Base-by-base conservation (phyloP, 2,797 vertebrate species). In the Chaenodraco wilsoni region DNA sequence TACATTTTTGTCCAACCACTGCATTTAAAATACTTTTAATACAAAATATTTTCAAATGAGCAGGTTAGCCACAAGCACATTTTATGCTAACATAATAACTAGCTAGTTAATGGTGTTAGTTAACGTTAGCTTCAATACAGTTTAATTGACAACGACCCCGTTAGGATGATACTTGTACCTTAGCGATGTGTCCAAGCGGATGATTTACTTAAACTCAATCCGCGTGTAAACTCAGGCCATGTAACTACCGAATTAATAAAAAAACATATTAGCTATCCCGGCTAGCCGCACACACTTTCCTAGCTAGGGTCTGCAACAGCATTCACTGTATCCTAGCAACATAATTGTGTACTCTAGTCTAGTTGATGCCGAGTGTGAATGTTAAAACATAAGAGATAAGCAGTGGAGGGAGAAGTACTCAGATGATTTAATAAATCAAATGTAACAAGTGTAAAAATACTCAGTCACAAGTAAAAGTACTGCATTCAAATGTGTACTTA, bases 291-390 rank as follows among this genome's bases (percentile, higher is more conserved):
- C 43, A 27, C 72, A 71, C 43, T 41, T 69, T 3, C 2, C 43
- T 63, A n/a, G 21, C 50, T 45, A 3, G 52, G 15, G 23, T 72
- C n/a, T 3, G 9, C 16, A 16, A n/a, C 59, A 13, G 10, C 46
- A 78, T 81, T 72, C 51, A 16, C 11, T 31, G 91, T 94, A 84
- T 87, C 94, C 73, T 90, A 91, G 93, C 91, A 92, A 94, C 94
- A 45, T 13, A 16, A 37, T 2, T 3, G 43, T 5, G 40, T n/a
- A 44, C 31, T n/a, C 45, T 55, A 21, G 62, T 74, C 27, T 27
- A 27, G 27, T 27, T 58, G 9, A 27, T 21, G 17, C n/a, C 27
- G 27, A 14, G 8, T 17, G 6, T 19, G 4, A 23, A 48, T 12
- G 33, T 37, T 37, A 37, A 37, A 37, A 37, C 33, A 37, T 37